Evolutionary conservation across 2,888 invertebrate species (phyloP).

Genomic region (Scelioninae gen. 1): DNA sequence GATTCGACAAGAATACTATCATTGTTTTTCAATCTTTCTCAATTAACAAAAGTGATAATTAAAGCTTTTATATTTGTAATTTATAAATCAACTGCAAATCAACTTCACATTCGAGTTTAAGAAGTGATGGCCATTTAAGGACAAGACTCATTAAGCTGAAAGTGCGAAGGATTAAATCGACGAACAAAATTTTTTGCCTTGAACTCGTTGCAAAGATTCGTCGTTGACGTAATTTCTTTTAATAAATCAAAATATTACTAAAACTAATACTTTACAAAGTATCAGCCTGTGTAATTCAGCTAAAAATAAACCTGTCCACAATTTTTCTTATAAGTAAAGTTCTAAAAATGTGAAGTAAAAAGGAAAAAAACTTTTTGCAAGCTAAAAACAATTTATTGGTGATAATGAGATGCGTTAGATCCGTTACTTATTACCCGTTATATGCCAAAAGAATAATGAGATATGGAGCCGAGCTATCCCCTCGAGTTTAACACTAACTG

Average conservation of each 20-base stretch:
- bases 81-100: not conserved
- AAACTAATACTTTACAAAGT: too few relatives aligned
- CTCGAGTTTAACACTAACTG: constrained; percentile 30
- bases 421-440: constrained; percentile 8
- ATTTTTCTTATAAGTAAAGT: too few relatives aligned
- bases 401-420: not conserved
- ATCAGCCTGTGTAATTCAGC: too few relatives aligned
- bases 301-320: too few relatives aligned
- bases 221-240: constrained; percentile 12
- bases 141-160: constrained; percentile 20
- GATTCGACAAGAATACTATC: too few relatives aligned
- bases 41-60: too few relatives aligned
- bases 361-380: not conserved
- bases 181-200: constrained; percentile 20
- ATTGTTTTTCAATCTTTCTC: too few relatives aligned
- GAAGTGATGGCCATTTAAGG: constrained; percentile 29
- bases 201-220: constrained; percentile 18
- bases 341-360: too few relatives aligned
- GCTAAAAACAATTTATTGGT: not conserved
- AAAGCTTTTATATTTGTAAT: too few relatives aligned
- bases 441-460: constrained; percentile 31
- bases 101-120: not conserved
- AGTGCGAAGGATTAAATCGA: constrained; percentile 22
- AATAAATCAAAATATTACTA: too few relatives aligned
- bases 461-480: constrained; percentile 10